These are phyloP conservation scores for Odontamblyopus rebecca DNA, from an alignment of 2,797 vertebrate species.

Conservation along the genomic window DNA sequence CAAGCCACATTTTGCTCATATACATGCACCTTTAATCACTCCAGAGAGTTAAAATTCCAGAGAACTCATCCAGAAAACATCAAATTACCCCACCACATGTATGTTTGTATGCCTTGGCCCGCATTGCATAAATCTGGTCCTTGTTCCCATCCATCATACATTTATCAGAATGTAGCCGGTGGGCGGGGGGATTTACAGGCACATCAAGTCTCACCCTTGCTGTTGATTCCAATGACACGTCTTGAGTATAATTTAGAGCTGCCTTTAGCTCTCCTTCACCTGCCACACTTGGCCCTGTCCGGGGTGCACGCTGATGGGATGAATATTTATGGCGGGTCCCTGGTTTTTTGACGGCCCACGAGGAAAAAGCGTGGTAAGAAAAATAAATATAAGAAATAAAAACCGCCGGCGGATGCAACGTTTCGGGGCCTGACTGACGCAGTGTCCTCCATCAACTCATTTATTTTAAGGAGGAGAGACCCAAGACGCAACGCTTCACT, in stretches of 20 bases:
- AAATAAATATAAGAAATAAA: slow-evolving; percentile 6
- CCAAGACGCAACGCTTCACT: slow-evolving; percentile 58
- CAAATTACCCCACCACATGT: not conserved
- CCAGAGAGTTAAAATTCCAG: not conserved
- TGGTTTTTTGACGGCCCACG: slow-evolving; percentile 44
- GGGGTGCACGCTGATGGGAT: slow-evolving; percentile 42
- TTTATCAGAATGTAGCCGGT: not conserved
- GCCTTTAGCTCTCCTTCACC: slow-evolving; percentile 48
- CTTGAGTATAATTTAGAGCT: slow-evolving; percentile 42
- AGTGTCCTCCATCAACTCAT: slow-evolving; percentile 58
- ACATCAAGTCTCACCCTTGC: not conserved
- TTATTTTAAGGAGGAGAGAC: slow-evolving; percentile 66
- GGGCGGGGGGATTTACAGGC: not conserved
- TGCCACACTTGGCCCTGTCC: slow-evolving; percentile 41
- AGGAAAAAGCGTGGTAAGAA: slow-evolving; percentile 38
- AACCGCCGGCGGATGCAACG: slow-evolving; percentile 37
- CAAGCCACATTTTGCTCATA: no score
- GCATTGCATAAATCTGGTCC: not conserved
- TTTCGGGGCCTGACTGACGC: slow-evolving; percentile 59
- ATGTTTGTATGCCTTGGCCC: not conserved
- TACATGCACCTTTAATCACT: no score
- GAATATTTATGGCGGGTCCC: slow-evolving; percentile 64
- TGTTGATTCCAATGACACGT: slow-evolving; percentile 21
- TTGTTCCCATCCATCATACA: not conserved
- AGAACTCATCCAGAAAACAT: not conserved